These are phyloP conservation scores for Metaphire vulgaris DNA, from an alignment of 1,140 invertebrate species.

Conservation along the genomic window DNA sequence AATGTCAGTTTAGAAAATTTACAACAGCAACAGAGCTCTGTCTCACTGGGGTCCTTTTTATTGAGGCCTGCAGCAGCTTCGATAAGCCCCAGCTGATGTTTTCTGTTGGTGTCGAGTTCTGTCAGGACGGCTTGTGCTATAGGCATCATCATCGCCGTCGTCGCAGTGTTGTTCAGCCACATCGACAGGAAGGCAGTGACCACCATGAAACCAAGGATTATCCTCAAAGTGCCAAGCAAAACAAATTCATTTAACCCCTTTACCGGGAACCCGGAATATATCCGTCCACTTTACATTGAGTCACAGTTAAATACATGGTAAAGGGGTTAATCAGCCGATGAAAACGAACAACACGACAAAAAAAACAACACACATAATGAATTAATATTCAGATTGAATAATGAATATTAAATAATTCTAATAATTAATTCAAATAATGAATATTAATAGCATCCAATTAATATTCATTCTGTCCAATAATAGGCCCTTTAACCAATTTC, in stretches of 20 bases:
- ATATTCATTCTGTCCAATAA: too few species aligned
- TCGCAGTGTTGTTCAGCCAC: slow-evolving; percentile 41
- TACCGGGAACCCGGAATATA: too few species aligned
- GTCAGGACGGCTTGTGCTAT: slow-evolving; percentile 37
- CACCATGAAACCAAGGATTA: slow-evolving; percentile 39
- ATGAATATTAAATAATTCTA: too few species aligned
- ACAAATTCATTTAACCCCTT: neutral
- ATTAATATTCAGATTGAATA: neutral
- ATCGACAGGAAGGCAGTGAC: slow-evolving; percentile 39
- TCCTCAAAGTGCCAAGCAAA: slow-evolving; percentile 11
- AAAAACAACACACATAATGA: neutral
- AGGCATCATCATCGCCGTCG: slow-evolving; percentile 40
- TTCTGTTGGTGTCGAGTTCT: slow-evolving; percentile 25
- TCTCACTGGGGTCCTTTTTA: neutral
- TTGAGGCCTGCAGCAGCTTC: neutral
- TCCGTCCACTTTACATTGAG: too few species aligned
- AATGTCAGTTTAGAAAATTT: too few species aligned
- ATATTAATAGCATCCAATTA: too few species aligned
- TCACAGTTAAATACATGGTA: too few species aligned
- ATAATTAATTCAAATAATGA: too few species aligned
- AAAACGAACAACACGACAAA: neutral
- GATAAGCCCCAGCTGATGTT: neutral
- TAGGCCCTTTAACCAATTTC: too few species aligned
- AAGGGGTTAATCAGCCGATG: too few species aligned
- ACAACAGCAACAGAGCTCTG: too few species aligned